Percentiles rank a stretch among this genome's conserved stretches.
These are phyloP conservation scores for Galerucella pusilla DNA, from an alignment of 2,888 invertebrate species.

Conservation along the genomic window DNA sequence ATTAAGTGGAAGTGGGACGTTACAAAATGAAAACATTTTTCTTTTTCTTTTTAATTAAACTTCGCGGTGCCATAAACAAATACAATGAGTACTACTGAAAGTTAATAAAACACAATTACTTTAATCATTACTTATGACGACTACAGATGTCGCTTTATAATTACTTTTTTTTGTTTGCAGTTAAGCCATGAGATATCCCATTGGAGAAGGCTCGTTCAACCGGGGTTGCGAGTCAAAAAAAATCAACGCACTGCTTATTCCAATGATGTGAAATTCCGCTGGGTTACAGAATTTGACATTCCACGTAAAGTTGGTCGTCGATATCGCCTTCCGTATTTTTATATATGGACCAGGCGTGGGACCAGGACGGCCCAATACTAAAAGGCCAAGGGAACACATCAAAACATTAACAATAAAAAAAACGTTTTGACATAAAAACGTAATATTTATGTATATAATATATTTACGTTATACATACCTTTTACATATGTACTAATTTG, in stretches of 20 bases:
- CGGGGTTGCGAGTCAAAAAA: background rate
- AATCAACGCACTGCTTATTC: conserved; percentile 56
- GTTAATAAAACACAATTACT: too few relatives aligned
- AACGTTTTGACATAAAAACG: conserved; percentile 23
- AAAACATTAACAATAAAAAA: conserved; percentile 35
- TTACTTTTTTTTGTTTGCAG: background rate
- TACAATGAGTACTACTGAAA: too few relatives aligned
- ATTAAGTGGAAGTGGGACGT: background rate
- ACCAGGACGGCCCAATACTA: conserved; percentile 63
- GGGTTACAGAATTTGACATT: conserved; percentile 61
- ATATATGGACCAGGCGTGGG: conserved; percentile 56
- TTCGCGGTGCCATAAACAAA: too few relatives aligned
- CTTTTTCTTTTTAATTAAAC: background rate
- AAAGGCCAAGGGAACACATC: conserved; percentile 63
- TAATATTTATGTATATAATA: conserved; percentile 41
- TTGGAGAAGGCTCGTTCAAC: background rate
- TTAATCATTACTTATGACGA: too few relatives aligned
- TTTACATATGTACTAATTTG: conserved; percentile 26
- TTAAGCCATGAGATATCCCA: background rate
- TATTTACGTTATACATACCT: conserved; percentile 24
- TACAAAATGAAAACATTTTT: background rate
- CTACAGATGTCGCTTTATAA: background rate
- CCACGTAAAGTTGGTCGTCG: conserved; percentile 62
- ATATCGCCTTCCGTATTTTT: conserved; percentile 55
- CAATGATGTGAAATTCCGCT: conserved; percentile 64